A percentile compares a stretch with the other conserved stretches of the same genome.
These are phyloP conservation scores for Propithecus deckenii DNA, from an alignment of 2,797 vertebrate species.

Conservation along the genomic window DNA sequence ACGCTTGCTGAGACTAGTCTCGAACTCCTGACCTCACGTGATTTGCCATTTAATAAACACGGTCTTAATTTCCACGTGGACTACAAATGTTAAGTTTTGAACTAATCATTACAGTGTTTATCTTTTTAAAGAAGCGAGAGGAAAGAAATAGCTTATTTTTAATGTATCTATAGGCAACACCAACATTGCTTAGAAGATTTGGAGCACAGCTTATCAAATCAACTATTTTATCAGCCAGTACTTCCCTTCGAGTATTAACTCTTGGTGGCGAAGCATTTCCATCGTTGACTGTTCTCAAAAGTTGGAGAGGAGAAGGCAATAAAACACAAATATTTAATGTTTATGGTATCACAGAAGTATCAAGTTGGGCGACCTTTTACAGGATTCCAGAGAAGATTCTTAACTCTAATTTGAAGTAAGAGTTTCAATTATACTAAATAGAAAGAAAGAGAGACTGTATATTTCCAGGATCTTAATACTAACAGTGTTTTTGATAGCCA, in stretches of 20 bases:
- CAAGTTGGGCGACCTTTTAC: slow-evolving; percentile 95
- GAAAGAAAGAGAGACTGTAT: neutral
- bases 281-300: slow-evolving; percentile 84
- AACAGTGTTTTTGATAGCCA: neutral
- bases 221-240: slow-evolving; percentile 87
- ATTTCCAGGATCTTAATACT: neutral
- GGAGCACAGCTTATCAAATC: slow-evolving; percentile 86
- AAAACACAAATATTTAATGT: slow-evolving; percentile 93
- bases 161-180: slow-evolving; percentile 89
- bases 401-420: slow-evolving; percentile 48
- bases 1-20: too few relatives aligned
- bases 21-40: too few relatives aligned
- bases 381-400: slow-evolving; percentile 88
- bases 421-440: neutral
- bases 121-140: neutral
- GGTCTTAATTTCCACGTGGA: slow-evolving; percentile 10
- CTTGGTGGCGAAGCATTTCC: slow-evolving; percentile 96
- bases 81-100: neutral
- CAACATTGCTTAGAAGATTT: slow-evolving; percentile 93
- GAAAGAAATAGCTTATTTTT: slow-evolving; percentile 37
- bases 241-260: slow-evolving; percentile 92
- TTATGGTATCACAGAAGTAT: slow-evolving; percentile 97
- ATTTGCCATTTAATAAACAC: neutral
- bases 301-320: slow-evolving; percentile 92
- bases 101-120: neutral